Base-by-base conservation (phyloP, 2,888 invertebrate genomes). In the Sinopyrophorus schimmeli region DNA sequence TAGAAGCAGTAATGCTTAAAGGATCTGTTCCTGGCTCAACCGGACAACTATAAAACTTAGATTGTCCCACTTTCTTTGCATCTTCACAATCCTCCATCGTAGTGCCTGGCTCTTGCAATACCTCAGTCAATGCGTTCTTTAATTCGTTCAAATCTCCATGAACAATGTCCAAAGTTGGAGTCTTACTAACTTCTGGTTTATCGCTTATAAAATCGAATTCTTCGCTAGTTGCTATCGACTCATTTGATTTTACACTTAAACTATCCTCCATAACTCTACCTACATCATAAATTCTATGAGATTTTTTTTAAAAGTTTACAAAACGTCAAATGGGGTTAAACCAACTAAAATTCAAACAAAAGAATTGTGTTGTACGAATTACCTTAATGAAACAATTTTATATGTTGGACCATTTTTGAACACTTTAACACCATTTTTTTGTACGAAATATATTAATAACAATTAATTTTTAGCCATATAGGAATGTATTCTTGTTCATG, bases 181-280 rank as follows among this genome's bases (percentile, higher is more conserved):
- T 74, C 59, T 71, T 73, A 49, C 70, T 72, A 12, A 63, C 62
- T 15, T 71, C 76, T 5, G 73, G 71, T 61, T 76, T 78, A 40
- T 80, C 80, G 56, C 77, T 80, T 52, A 86, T 78, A 66, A 86
- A 80, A 70, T 84, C 85, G 73, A 82, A 86, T 69, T 85, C 85
- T 63, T 86, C 85, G 66, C 83, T 83, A 47, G 82, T 83, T 52
- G 82, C 80, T 67, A 81, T 76, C 52, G 86, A 85, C 75, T 85
- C 85, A 70, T 80, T 79, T 52, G 85, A 85, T 74, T 82, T 82
- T 41, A 82, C 79, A 69, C 84, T 84, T 64, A 81, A 72, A 70
- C 78, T 80, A 78, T 81, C 81, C 79, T 82, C 82, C 82, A 82
- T 82, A 72, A 76, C 52, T n/a, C n/a, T 41, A 38, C n/a, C 43